phyloP scores from a whole-genome alignment of 2,888 invertebrate genomes.

The Deilephila elpenor region DNA sequence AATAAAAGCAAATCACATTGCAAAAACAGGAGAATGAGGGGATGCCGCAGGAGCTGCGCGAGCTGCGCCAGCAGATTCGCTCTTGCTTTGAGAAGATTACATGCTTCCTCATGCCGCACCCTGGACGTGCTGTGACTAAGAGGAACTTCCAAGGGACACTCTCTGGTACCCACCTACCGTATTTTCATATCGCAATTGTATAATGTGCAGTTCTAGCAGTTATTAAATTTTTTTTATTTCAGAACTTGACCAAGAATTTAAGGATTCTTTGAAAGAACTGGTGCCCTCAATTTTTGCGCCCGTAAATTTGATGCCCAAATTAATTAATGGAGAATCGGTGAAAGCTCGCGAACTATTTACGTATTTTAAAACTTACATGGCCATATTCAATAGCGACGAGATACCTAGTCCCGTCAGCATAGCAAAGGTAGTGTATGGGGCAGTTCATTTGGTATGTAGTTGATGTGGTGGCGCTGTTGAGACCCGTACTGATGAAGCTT shows the following conservation, averaged over 20 bases:
- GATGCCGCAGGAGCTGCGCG: constrained; percentile 26
- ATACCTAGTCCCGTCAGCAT: constrained; percentile 33
- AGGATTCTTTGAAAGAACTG: constrained; percentile 24
- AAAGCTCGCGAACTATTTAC: constrained; percentile 33
- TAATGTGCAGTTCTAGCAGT: neutral
- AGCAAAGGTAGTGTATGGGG: constrained; percentile 28
- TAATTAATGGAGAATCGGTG: constrained; percentile 33
- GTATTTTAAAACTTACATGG: constrained; percentile 35
- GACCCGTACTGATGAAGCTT: neutral
- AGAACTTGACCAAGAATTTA: constrained; percentile 30
- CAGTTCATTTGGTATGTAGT: neutral
- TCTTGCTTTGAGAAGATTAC: constrained; percentile 34
- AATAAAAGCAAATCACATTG: no score
- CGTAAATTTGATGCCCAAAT: constrained; percentile 30
- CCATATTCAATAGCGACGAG: constrained; percentile 33
- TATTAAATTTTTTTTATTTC: neutral
- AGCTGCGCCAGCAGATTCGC: constrained; percentile 32
- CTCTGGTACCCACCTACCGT: constrained; percentile 18
- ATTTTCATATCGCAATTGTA: neutral
- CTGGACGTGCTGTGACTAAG: constrained; percentile 32
- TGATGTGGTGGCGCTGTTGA: neutral
- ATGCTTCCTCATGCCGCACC: constrained; percentile 38
- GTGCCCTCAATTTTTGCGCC: constrained; percentile 28
- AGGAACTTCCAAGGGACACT: constrained; percentile 19
- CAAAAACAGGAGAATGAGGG: neutral